Evolutionary conservation across 1,140 invertebrate genomes (phyloP), one percentile per base, ranked within the genome.

Genomic region (Lasioglossum albipes): DNA sequence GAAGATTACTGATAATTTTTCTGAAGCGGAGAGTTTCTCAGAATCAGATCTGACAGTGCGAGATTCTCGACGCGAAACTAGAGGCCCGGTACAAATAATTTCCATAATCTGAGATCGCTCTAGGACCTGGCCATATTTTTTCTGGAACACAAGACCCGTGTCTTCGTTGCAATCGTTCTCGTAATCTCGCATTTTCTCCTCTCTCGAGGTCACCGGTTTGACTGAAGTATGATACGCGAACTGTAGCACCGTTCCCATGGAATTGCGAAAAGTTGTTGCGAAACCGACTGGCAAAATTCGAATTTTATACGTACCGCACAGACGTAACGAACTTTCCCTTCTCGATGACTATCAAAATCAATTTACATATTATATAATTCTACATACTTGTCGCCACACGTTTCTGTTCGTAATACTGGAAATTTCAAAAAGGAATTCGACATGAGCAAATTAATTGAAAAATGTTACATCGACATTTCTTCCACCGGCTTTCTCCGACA

Each of bases 41-140:
- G 84, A 86, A 84, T 49, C 70, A n/a, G 57, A 22, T 20, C 20
- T 41, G 69, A 64, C 70, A n/a, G 45, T n/a, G 36, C 20, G 75
- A 61, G 75, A 70, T 71, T 18, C 27, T 22, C 36, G 12, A 67
- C 27, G 75, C 65, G 74, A 81, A 76, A 75, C 59, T 70, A 84
- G 66, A 70, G 75, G 64, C 68, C 72, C 78, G 64, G n/a, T 76
- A 42, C 80, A 86, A 87, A 87, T 86, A 84, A 87, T 87, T 87
- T 86, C 59, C 72, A 84, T 76, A 87, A 87, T 87, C 85, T 87
- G 67, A 42, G 71, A 87, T 87, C 85, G 82, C 82, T 76, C 78
- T 86, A 86, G 70, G 66, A 66, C 73, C 45, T 73, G 78, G n/a
- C 65, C 79, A 71, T 86, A 86, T 76, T 85, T 86, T 84, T 79